phyloP scores from a whole-genome alignment of 2,113 vertebrate species.

The Microtus pennsylvanicus region DNA sequence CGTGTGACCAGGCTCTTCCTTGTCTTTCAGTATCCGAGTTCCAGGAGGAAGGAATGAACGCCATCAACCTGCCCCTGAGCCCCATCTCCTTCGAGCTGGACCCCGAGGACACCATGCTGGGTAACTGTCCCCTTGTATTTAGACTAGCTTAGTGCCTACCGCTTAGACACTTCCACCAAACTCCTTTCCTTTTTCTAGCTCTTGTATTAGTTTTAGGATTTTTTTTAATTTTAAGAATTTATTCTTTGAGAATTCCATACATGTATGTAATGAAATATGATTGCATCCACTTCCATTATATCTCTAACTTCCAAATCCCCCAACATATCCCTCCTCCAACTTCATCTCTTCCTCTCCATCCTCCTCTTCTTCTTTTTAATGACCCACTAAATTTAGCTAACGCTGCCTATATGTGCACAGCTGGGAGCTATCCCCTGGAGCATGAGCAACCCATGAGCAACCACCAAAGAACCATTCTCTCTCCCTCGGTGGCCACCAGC shows the following conservation, averaged over 20 bases:
- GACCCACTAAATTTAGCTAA: not conserved
- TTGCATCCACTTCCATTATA: not conserved
- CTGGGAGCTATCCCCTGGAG: not conserved
- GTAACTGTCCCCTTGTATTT: conserved; percentile 84
- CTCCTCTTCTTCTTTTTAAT: not conserved
- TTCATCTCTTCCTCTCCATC: not conserved
- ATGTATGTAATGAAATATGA: not conserved
- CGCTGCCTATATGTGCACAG: not conserved
- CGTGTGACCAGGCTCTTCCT: conserved; percentile 65
- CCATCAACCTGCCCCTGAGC: conserved; percentile 98
- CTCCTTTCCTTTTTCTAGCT: conserved; percentile 53
- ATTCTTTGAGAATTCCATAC: not conserved
- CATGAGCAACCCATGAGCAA: not conserved
- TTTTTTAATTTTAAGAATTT: not conserved
- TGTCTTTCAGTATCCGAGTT: conserved; percentile 95
- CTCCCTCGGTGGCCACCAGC: not conserved
- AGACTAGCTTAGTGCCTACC: not conserved
- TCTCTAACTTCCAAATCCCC: not conserved
- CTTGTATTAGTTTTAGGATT: not conserved
- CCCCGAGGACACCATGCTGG: conserved; percentile 98
- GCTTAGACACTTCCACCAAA: not conserved
- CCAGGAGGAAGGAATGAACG: conserved; percentile 99
- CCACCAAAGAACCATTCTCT: not conserved
- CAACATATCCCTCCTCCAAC: not conserved
- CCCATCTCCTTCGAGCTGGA: conserved; percentile 98